phyloP scores from a whole-genome alignment of 2,113 vertebrate genomes.

The Lasiurus cinereus region DNA sequence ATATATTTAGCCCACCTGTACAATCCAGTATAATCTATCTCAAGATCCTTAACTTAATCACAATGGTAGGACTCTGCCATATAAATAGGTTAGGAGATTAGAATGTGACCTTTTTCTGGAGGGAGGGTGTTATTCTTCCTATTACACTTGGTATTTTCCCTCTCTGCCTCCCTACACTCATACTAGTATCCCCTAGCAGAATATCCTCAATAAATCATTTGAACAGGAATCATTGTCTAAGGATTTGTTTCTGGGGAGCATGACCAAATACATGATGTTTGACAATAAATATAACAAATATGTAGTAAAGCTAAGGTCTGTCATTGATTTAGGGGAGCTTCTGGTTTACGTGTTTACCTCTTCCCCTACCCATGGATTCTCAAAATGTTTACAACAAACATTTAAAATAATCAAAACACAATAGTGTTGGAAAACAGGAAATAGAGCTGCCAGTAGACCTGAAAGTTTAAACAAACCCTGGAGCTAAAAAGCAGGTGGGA shows the following conservation, averaged over 20 bases:
- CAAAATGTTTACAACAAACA: not conserved
- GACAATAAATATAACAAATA: not conserved
- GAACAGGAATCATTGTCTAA: not conserved
- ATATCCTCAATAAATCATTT: slow-evolving; percentile 12
- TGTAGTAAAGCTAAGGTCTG: not conserved
- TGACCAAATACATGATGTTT: not conserved
- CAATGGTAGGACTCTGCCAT: not conserved
- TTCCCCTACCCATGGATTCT: not conserved
- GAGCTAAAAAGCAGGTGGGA: slow-evolving; percentile 70
- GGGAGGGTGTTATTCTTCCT: not conserved
- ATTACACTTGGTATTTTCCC: not conserved
- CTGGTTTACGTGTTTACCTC: not conserved
- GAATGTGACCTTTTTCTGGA: not conserved
- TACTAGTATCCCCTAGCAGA: not conserved
- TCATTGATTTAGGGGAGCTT: not conserved
- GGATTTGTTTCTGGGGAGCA: not conserved
- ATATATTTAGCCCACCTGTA: not conserved
- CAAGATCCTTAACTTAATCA: not conserved
- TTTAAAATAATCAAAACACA: slow-evolving; percentile 57
- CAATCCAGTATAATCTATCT: not conserved
- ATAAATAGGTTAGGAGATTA: not conserved
- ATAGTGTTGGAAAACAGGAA: slow-evolving; percentile 58
- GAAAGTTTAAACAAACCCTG: slow-evolving; percentile 65
- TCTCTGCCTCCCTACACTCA: rapidly evolving
- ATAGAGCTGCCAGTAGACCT: slow-evolving; percentile 42